phyloP scores from a whole-genome alignment of 2,888 invertebrate species.

The Apamea epomidion region DNA sequence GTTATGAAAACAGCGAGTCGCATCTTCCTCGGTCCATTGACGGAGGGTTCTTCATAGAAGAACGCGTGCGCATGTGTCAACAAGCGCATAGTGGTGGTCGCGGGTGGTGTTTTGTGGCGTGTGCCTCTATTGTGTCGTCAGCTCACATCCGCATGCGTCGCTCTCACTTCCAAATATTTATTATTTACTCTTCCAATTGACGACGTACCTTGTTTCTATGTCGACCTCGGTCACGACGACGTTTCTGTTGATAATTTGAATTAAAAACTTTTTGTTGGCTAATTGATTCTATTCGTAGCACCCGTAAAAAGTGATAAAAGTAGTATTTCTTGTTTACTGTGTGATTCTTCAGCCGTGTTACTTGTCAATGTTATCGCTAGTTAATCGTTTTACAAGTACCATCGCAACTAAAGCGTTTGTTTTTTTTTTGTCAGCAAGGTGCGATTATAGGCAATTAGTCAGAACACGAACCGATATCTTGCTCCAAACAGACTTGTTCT shows the following conservation, averaged over 20 bases:
- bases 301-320: slow-evolving; percentile 57
- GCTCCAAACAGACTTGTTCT: slow-evolving; percentile 44
- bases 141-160: slow-evolving; percentile 73
- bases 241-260: slow-evolving; percentile 52
- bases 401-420: slow-evolving; percentile 49
- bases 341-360: slow-evolving; percentile 67
- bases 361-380: slow-evolving; percentile 70
- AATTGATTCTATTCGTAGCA: slow-evolving; percentile 57
- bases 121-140: slow-evolving; percentile 76
- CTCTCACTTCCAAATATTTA: slow-evolving; percentile 81
- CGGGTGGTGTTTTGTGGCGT: slow-evolving; percentile 59
- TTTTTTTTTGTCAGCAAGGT: slow-evolving; percentile 45
- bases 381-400: slow-evolving; percentile 52
- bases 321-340: slow-evolving; percentile 63
- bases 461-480: slow-evolving; percentile 35
- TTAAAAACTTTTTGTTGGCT: slow-evolving; percentile 54
- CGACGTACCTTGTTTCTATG: slow-evolving; percentile 68
- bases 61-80: slow-evolving; percentile 84
- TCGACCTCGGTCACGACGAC: slow-evolving; percentile 49
- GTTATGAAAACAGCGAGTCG: slow-evolving; percentile 81
- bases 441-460: slow-evolving; percentile 43
- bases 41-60: slow-evolving; percentile 80
- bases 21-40: slow-evolving; percentile 78
- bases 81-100: slow-evolving; percentile 62
- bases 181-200: slow-evolving; percentile 77